These are phyloP conservation scores for Calliopum simillimum DNA, from an alignment of 2,888 invertebrate species.

Conservation along the genomic window DNA sequence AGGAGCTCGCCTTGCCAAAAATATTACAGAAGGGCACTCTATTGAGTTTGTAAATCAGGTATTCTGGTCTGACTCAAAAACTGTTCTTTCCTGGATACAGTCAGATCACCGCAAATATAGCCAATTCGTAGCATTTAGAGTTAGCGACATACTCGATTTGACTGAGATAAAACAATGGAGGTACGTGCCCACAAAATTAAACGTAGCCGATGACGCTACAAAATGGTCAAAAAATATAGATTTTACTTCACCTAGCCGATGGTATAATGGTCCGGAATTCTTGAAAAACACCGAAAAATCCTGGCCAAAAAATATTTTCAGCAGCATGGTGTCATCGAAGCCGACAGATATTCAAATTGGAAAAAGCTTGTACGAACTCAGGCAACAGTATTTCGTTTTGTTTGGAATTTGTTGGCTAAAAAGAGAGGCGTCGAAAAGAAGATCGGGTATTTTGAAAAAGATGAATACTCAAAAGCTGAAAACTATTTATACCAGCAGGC, in stretches of 20 bases:
- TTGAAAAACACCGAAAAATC: slow-evolving; percentile 19
- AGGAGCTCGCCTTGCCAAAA: slow-evolving; percentile 41
- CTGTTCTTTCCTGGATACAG: slow-evolving; percentile 38
- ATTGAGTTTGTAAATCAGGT: slow-evolving; percentile 35
- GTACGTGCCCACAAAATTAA: slow-evolving; percentile 38
- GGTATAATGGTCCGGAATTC: slow-evolving; percentile 41
- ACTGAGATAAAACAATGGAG: slow-evolving; percentile 40
- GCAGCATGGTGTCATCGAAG: not conserved
- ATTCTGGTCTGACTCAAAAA: slow-evolving; percentile 41
- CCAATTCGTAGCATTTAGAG: slow-evolving; percentile 41
- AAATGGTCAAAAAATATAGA: slow-evolving; percentile 35
- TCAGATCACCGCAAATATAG: slow-evolving; percentile 41
- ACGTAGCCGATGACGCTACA: slow-evolving; percentile 42
- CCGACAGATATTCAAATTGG: slow-evolving; percentile 1
- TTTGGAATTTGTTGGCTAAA: not conserved
- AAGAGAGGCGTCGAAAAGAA: not conserved
- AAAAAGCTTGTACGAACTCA: not conserved
- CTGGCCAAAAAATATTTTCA: slow-evolving; percentile 20
- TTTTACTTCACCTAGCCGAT: slow-evolving; percentile 30
- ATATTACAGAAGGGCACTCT: slow-evolving; percentile 31
- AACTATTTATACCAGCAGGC: not conserved
- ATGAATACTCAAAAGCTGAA: not conserved
- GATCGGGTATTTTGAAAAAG: not conserved
- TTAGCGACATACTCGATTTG: slow-evolving; percentile 43
- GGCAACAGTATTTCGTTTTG: not conserved